A percentile compares a stretch with the other conserved stretches of the same genome.
These are phyloP conservation scores for Ceriagrion tenellum DNA, from an alignment of 2,888 invertebrate species.

Conservation along the genomic window DNA sequence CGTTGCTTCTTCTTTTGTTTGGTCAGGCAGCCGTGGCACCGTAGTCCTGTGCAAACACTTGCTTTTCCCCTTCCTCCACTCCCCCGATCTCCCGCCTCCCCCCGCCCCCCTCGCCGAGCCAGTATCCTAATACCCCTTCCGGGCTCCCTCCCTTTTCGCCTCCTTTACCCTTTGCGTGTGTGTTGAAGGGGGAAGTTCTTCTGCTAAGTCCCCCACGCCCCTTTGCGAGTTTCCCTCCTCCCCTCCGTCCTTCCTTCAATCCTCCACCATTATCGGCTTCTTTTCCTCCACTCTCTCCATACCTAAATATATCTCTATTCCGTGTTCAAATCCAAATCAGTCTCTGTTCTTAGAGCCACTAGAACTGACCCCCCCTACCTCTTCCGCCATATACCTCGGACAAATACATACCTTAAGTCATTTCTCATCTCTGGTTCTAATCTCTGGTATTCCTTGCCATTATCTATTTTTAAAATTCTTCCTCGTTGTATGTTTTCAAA, in stretches of 20 bases:
- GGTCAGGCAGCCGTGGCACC: conserved; percentile 68
- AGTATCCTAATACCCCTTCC: conserved; percentile 27
- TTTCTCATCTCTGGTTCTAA: too few species aligned
- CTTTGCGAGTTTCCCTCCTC: neutral
- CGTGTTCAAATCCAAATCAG: too few species aligned
- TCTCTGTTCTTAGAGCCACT: too few species aligned
- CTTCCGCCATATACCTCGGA: too few species aligned
- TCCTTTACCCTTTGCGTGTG: neutral
- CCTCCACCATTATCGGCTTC: neutral
- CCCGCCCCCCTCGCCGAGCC: neutral
- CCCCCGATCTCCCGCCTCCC: neutral
- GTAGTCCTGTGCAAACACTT: conserved; percentile 69
- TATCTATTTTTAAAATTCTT: too few species aligned
- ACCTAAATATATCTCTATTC: neutral
- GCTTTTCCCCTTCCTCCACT: conserved; percentile 1
- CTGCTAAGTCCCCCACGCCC: neutral
- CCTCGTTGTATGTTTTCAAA: too few species aligned
- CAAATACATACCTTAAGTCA: too few species aligned
- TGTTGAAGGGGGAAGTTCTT: neutral
- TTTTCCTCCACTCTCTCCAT: neutral
- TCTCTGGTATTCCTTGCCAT: too few species aligned
- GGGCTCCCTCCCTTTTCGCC: conserved; percentile 41
- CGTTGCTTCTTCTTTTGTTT: conserved; percentile 68
- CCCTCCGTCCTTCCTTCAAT: neutral
- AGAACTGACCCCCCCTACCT: too few species aligned